Evolutionary conservation across 1,140 invertebrate genomes (phyloP), one percentile per base, ranked within the genome.

Genomic region (Elysia chlorotica): DNA sequence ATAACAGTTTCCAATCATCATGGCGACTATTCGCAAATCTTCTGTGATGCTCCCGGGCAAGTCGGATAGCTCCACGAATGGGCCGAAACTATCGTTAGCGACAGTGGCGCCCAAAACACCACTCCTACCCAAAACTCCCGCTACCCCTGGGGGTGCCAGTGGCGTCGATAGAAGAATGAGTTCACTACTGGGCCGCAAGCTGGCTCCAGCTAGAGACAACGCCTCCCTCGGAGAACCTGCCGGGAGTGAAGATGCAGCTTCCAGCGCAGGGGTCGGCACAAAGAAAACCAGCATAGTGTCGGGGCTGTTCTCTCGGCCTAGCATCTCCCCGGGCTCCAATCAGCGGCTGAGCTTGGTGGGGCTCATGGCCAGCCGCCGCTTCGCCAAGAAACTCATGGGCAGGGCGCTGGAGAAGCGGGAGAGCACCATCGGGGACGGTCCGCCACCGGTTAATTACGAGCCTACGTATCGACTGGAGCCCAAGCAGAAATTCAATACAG

Each of bases 391-490:
- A 28, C 28, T 59, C 19, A 59, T 59, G 56, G 28, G 56, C 25
- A 10, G 56, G 56, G 56, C 56, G 6, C 19, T 30, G 56, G 56
- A 59, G 28, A 59, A 59, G 56, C 10, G 56, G 28, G 56, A 59
- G 56, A 59, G 56, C 56, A 59, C 56, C 14, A 10, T 59, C 14
- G 56, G 56, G 25, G 56, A 59, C 4, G 23, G 4, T 38, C 36
- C 30, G 25, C 25, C 35, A 6, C 10, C 19, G n/a, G 59, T 56
- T 33, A 31, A 36, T 2, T 66, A 69, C 17, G 76, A 78, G 53
- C 82, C 82, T 19, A 81, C 81, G 0, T 83, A 84, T 70, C 74
- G 78, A 2, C 78, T 84, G 81, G 81, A 80, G 67, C 81, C 82
- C 2, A 74, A 68, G 25, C 21, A 31, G 48, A 63, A 66, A 53